Evolutionary conservation across 2,113 vertebrate species (phyloP), one percentile per base, ranked within the genome.

Genomic region (Sprattus sprattus): DNA sequence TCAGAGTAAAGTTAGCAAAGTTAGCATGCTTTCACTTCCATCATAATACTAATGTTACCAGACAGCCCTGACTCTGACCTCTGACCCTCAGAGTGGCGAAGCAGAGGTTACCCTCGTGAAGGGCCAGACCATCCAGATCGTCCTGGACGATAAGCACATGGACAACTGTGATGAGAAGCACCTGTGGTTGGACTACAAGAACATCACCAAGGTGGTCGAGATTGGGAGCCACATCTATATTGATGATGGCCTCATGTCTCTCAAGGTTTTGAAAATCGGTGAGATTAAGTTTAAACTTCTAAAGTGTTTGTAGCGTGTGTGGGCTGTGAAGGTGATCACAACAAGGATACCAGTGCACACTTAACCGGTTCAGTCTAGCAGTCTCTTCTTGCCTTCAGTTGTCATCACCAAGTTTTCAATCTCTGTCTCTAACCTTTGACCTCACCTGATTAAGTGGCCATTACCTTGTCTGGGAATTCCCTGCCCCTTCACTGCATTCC

Each of bases 101-200:
- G 97, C 97, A 4, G 98, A 99, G 91, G 97, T 99, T 52, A 97
- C 98, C 91, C 95, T 99, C 50, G 97, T 96, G 92, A 99, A 96
- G 88, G 97, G 97, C 0, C 91, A 95, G 5, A 85, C 87, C 0
- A 96, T 99, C 78, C 99, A 97, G 92, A 82, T 99, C 81, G 99
- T 97, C 0, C 91, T 98, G 6, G 97, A 99, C 6, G 91, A 99
- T 13, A 91, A 95, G 67, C 98, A 90, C 93, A 97, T 91, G 95
- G 97, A 99, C 0, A 97, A 95, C 0, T 99, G 98, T 0, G 97
- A 99, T 0, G 98, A 99, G 49, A 95, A 96, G 0, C 82, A 89
- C 0, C 93, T 99, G 84, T 99, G 98, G 98, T 1, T 99, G n/a
- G 98, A 99, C 95, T 99, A 99, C 93, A 99, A 99, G 94, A 99